These are phyloP conservation scores for Dolichopus griseipennis DNA, from an alignment of 2,888 invertebrate genomes.

Conservation along the genomic window DNA sequence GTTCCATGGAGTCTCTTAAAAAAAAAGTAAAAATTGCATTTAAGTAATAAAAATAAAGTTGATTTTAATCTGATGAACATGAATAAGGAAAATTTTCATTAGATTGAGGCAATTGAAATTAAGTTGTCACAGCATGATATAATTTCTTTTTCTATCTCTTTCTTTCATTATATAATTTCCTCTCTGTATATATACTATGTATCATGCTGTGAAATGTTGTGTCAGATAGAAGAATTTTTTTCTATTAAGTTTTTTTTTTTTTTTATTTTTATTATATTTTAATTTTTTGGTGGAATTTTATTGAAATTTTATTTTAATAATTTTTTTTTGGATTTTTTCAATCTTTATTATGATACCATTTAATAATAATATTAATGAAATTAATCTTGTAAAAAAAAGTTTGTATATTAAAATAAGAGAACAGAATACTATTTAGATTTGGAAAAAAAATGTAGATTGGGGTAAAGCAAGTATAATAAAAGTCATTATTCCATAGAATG, in stretches of 20 bases:
- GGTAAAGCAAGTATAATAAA: no score
- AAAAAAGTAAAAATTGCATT: background rate
- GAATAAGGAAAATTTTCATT: background rate
- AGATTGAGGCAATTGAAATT: constrained; percentile 2
- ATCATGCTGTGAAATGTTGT: background rate
- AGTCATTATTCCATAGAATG: no score
- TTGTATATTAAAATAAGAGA: no score
- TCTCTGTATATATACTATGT: no score
- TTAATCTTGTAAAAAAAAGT: background rate
- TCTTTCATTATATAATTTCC: background rate
- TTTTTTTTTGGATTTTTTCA: background rate
- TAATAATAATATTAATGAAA: constrained; percentile 4
- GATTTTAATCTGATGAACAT: background rate
- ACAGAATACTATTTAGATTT: no score
- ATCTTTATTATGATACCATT: background rate
- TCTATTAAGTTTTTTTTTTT: background rate
- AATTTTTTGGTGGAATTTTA: no score
- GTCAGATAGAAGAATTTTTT: constrained; percentile 6
- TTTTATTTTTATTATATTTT: no score
- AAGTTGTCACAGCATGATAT: constrained; percentile 11
- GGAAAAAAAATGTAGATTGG: no score
- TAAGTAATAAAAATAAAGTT: constrained; percentile 4
- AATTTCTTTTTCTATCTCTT: background rate
- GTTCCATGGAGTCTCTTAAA: no score
- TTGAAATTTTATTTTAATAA: no score